phyloP scores from a whole-genome alignment of 2,113 vertebrate genomes.

The Meriones unguiculatus region DNA sequence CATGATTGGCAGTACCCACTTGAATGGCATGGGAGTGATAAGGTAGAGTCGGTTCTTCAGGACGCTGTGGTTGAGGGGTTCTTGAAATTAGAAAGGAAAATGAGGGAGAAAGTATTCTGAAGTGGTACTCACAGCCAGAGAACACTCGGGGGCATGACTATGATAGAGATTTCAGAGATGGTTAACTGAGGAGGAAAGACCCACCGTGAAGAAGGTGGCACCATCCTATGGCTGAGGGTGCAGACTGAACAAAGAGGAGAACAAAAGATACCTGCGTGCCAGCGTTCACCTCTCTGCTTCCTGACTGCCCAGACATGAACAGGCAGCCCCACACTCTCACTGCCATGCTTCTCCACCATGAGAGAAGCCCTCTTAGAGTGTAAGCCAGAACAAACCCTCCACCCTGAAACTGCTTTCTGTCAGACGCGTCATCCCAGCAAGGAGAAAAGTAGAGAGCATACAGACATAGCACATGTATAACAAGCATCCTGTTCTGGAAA shows the following conservation, averaged over 20 bases:
- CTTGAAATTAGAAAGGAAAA: neutral
- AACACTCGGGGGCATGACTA: neutral
- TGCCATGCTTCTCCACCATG: neutral
- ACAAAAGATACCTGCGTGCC: neutral
- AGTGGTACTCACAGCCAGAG: neutral
- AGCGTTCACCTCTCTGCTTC: neutral
- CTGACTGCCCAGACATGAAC: neutral
- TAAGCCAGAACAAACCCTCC: neutral
- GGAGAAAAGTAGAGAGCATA: neutral
- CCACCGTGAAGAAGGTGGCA: too few relatives aligned
- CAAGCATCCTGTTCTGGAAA: neutral
- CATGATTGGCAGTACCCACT: neutral
- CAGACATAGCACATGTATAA: neutral
- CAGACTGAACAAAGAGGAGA: neutral
- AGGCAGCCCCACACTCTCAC: neutral
- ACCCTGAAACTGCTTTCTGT: neutral
- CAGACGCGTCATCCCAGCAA: neutral
- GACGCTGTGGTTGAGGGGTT: neutral
- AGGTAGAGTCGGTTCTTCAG: neutral
- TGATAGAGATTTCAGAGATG: neutral
- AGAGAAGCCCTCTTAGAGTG: neutral
- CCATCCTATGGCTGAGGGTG: neutral
- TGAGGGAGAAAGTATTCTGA: neutral
- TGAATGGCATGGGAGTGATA: neutral
- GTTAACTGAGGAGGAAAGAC: neutral